These are phyloP conservation scores for Lycaon pictus DNA, from an alignment of 2,113 vertebrate genomes.

Conservation along the genomic window DNA sequence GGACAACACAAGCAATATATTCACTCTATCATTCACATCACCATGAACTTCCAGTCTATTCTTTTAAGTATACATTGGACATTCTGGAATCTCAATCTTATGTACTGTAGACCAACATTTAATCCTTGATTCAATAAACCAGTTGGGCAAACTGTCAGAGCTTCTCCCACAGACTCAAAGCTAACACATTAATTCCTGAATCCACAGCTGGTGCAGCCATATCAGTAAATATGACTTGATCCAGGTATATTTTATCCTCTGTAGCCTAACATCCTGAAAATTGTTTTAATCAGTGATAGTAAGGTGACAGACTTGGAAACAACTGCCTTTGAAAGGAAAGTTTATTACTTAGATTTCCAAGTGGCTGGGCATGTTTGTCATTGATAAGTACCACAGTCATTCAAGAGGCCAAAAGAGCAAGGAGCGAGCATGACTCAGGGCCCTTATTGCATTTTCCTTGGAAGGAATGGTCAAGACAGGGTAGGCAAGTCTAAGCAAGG, in stretches of 20 bases:
- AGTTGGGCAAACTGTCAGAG: not conserved
- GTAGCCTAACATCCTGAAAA: not conserved
- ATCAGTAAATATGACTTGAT: not conserved
- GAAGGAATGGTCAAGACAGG: not conserved
- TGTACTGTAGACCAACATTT: not conserved
- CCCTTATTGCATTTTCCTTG: not conserved
- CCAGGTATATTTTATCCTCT: not conserved
- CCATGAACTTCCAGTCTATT: not conserved
- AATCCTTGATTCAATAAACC: not conserved
- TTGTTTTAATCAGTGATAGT: not conserved
- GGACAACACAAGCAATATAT: not conserved
- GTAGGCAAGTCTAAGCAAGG: not conserved
- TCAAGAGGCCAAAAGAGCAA: not conserved
- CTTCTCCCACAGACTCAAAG: not conserved
- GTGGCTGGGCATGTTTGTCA: not conserved
- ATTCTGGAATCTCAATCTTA: not conserved
- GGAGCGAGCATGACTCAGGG: not conserved
- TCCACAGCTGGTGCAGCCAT: not conserved
- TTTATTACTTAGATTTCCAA: not conserved
- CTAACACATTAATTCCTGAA: not conserved
- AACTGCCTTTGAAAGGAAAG: not conserved
- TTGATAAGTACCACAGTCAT: not conserved
- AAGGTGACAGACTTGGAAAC: not conserved
- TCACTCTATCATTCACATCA: not conserved
- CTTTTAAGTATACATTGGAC: not conserved